phyloP scores from a whole-genome alignment of 2,888 invertebrate species.

The Cephus pygmeus region DNA sequence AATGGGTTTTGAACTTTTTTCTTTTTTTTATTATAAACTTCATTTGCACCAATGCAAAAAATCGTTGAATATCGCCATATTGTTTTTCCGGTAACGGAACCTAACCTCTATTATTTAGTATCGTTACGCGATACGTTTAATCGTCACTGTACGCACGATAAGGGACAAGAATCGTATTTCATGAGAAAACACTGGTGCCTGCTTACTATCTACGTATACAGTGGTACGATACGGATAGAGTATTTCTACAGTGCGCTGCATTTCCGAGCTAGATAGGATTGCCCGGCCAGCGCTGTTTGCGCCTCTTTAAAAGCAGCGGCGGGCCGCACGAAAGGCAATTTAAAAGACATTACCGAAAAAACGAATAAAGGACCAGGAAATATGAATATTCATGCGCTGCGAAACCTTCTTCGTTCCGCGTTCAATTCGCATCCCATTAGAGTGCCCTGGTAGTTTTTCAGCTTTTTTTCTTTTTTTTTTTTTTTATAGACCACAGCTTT shows the following conservation, averaged over 20 bases:
- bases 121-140: neutral
- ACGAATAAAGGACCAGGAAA: slow-evolving; percentile 36
- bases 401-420: slow-evolving; percentile 13
- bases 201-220: neutral
- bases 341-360: slow-evolving; percentile 34
- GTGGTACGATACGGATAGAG: neutral
- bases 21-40: too few species aligned
- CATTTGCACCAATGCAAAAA: too few species aligned
- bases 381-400: slow-evolving; percentile 32
- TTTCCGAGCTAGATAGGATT: slow-evolving; percentile 44
- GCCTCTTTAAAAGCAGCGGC: slow-evolving; percentile 26
- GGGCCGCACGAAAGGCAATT: slow-evolving; percentile 34
- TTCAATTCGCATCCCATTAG: slow-evolving; percentile 18
- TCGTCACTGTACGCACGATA: neutral
- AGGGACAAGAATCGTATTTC: neutral
- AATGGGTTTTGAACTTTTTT: too few species aligned
- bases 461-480: neutral
- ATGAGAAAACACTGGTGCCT: neutral
- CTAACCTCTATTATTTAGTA: neutral
- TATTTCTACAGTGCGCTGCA: slow-evolving; percentile 23
- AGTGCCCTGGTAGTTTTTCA: neutral
- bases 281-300: neutral
- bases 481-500: neutral
- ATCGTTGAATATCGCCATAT: neutral
- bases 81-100: neutral